These are phyloP conservation scores for Abrostola tripartita DNA, from an alignment of 2,888 invertebrate genomes.

Conservation along the genomic window DNA sequence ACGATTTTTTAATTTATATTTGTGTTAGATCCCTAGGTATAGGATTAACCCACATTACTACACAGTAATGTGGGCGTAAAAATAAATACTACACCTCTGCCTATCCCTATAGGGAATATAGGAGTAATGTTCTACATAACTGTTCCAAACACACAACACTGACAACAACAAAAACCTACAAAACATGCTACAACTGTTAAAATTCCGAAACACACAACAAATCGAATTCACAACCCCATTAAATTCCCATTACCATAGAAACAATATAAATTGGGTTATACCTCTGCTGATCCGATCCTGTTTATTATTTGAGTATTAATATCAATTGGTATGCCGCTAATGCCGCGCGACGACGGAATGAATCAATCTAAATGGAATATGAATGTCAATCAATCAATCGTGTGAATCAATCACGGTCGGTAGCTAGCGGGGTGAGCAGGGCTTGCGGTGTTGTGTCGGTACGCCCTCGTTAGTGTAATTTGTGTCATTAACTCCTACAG, in stretches of 20 bases:
- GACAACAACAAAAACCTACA: no score
- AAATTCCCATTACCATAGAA: conserved; percentile 17
- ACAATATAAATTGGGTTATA: conserved; percentile 11
- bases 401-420: conserved; percentile 28
- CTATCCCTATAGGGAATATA: no score
- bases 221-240: no score
- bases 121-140: no score
- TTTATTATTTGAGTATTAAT: conserved; percentile 34
- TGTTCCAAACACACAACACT: no score
- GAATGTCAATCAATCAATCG: conserved; percentile 41
- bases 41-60: no score
- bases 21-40: no score
- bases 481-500: conserved; percentile 1
- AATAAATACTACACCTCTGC: no score
- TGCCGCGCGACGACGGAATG: conserved; percentile 11
- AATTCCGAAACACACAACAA: no score
- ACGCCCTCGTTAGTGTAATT: conserved; percentile 22
- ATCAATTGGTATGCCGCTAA: conserved; percentile 35
- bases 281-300: neutral
- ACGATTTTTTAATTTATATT: no score
- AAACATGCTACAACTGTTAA: no score
- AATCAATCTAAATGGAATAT: conserved; percentile 43
- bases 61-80: no score
- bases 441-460: conserved; percentile 10
- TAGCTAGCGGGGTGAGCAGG: neutral